phyloP scores from a whole-genome alignment of 2,888 invertebrate genomes.

The Brachypalpus laphriformis region DNA sequence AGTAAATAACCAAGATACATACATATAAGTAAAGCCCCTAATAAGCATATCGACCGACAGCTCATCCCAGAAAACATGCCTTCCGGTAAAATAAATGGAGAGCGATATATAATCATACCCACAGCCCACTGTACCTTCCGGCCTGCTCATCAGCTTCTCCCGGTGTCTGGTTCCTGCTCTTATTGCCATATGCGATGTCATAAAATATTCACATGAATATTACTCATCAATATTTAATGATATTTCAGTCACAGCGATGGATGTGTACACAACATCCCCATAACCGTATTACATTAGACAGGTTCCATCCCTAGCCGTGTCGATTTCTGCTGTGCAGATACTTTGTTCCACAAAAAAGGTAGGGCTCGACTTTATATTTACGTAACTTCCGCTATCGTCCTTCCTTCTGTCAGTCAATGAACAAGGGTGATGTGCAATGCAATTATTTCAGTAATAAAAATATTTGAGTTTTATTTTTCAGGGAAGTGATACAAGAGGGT shows the following conservation, averaged over 20 bases:
- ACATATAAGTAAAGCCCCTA: slow-evolving; percentile 16
- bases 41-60: slow-evolving; percentile 3
- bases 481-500: not conserved
- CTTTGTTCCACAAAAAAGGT: not conserved
- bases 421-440: slow-evolving; percentile 31
- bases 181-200: slow-evolving; percentile 66
- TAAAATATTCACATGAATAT: slow-evolving; percentile 74
- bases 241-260: slow-evolving; percentile 53
- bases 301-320: slow-evolving; percentile 1
- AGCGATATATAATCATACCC: slow-evolving; percentile 11
- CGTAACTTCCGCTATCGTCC: slow-evolving; percentile 37
- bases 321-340: slow-evolving; percentile 12
- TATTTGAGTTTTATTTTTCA: slow-evolving; percentile 21
- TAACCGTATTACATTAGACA: slow-evolving; percentile 38
- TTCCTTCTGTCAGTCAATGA: not conserved
- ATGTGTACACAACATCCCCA: slow-evolving; percentile 51
- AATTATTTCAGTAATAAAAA: slow-evolving; percentile 66
- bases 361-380: slow-evolving; percentile 58
- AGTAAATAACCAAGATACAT: slow-evolving; percentile 16
- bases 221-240: slow-evolving; percentile 71
- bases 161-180: slow-evolving; percentile 54
- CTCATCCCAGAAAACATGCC: slow-evolving; percentile 4
- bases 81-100: slow-evolving; percentile 9
- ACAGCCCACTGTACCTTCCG: slow-evolving; percentile 36
- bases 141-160: slow-evolving; percentile 42